These are phyloP conservation scores for Drosophila sp. DNA, from an alignment of 1,140 invertebrate species.

Conservation along the genomic window DNA sequence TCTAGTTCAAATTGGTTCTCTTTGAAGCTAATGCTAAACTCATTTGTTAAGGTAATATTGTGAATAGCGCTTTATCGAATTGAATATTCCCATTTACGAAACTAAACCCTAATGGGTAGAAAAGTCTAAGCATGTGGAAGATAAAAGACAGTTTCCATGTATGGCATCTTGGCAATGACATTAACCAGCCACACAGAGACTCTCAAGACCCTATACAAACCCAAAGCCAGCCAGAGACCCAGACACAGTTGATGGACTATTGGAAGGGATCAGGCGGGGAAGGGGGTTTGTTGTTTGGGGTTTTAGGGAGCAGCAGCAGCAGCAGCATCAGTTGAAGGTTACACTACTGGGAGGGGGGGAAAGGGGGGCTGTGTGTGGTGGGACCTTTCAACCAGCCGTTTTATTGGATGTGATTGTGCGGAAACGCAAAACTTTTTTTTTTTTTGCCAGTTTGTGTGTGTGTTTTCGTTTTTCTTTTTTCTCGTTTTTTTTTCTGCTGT, in stretches of 20 bases:
- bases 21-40: background rate
- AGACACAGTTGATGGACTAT: conserved; percentile 71
- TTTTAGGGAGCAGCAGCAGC: background rate
- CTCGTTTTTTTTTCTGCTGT: conserved; percentile 12
- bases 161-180: conserved; percentile 63
- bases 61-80: background rate
- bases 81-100: background rate
- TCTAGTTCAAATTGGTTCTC: no score
- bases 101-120: conserved; percentile 1
- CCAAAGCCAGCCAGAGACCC: conserved; percentile 8
- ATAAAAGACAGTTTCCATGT: conserved; percentile 68
- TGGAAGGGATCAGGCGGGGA: background rate
- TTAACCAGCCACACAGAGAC: conserved; percentile 49
- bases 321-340: background rate
- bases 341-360: background rate
- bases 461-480: conserved; percentile 45
- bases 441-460: conserved; percentile 2
- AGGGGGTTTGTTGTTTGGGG: no score
- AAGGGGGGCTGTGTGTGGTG: background rate
- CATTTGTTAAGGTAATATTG: background rate
- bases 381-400: conserved; percentile 65
- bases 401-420: conserved; percentile 81
- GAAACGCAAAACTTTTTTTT: conserved; percentile 72
- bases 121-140: conserved; percentile 71
- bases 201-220: conserved; percentile 7